Evolutionary conservation across 1,140 invertebrate genomes (phyloP), one percentile per base, ranked within the genome.

Genomic region (Drosophila baimaii): DNA sequence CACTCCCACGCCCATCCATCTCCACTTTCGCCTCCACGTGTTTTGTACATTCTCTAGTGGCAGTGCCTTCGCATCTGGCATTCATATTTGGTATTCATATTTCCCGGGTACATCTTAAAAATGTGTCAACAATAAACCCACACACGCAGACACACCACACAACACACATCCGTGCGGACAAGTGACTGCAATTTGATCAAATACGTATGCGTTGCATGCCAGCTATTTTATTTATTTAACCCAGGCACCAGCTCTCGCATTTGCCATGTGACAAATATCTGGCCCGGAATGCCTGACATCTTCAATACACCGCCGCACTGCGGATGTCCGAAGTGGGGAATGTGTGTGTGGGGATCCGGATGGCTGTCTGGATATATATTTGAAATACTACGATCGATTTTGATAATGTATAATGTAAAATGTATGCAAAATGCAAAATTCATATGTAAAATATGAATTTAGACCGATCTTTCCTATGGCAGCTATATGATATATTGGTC

Each of bases 131-230:
- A 86, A 85, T 85, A 77, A 85, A 43, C 51, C 52, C 44, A 33
- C 44, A 39, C 61, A 29, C n/a, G n/a, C 19, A 35, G 43, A 2
- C 41, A 6, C 4, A 15, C n/a, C 55, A 33, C 33, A 55, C 54
- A 59, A 33, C 49, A 51, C 27, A 27, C 9, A 23, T 33, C n/a
- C 54, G 5, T 47, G 65, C 25, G 51, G 41, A 57, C 68, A 71
- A 81, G 54, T 64, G 71, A 68, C 65, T 79, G 75, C 82, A 78
- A 77, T 84, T 74, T 69, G 79, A 84, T 84, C 81, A 85, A 85
- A 81, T 74, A 55, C 44, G 44, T 25, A 39, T 43, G 54, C 61
- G 33, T 56, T 66, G 68, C 61, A 52, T n/a, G 25, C 35, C 31
- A 55, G 68, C 64, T 55, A 65, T 64, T 82, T 58, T 46, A 74